Conservation (phyloP, 1,140 invertebrate genomes). For the Akabosia matsudoensis region DNA sequence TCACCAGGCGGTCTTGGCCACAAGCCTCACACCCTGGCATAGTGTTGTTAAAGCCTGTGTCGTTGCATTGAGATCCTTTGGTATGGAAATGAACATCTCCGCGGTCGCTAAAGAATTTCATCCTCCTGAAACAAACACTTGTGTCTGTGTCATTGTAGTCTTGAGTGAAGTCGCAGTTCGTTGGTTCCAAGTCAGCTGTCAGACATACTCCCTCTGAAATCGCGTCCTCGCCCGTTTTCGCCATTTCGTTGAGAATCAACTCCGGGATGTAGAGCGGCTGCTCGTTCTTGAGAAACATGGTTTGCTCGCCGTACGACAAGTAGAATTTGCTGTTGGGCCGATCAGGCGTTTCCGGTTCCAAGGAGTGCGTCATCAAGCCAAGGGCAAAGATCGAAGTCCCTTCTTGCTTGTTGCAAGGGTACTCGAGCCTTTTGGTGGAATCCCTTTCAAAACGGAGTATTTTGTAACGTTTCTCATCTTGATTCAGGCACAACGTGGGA, state of each 20-base stretch:
- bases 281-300: not conserved
- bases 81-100: too few relatives aligned
- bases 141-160: not conserved
- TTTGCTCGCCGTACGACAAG: not conserved
- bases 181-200: not conserved
- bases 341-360: not conserved
- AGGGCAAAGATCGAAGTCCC: constrained; percentile 16
- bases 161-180: not conserved
- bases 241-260: not conserved
- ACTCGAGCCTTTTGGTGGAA: not conserved
- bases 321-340: not conserved
- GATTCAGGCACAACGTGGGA: not conserved
- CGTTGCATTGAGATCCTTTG: not conserved
- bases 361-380: not conserved
- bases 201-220: not conserved
- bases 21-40: not conserved
- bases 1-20: not conserved
- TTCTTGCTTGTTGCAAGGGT: constrained; percentile 28
- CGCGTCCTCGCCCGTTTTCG: not conserved
- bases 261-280: constrained; percentile 2
- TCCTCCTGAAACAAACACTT: not conserved
- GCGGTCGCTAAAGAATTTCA: not conserved
- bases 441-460: not conserved
- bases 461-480: not conserved
- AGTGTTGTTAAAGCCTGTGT: not conserved